Percentiles rank a stretch among this genome's conserved stretches.
phyloP scores from a whole-genome alignment of 1,140 invertebrate genomes.

The Aphidius ervi region DNA sequence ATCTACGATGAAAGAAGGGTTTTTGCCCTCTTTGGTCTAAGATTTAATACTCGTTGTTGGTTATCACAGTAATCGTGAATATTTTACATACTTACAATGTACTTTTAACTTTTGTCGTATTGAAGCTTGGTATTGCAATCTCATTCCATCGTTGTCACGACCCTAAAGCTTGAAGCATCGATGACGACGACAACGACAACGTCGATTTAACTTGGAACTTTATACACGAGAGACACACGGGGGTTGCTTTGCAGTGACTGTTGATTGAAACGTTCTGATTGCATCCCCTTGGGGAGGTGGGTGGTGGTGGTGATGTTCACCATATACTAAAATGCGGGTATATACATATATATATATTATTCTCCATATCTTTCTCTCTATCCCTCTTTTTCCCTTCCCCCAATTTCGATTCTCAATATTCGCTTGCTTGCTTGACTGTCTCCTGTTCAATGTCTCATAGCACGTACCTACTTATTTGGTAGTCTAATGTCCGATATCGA shows the following conservation, averaged over 20 bases:
- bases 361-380: slow-evolving; percentile 19
- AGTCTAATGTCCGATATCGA: slow-evolving; percentile 49
- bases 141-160: slow-evolving; percentile 4
- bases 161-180: slow-evolving; percentile 11
- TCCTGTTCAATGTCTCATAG: slow-evolving; percentile 14
- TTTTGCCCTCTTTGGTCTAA: slow-evolving; percentile 44
- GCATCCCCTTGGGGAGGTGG: slow-evolving; percentile 43
- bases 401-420: slow-evolving; percentile 3
- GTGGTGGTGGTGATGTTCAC: slow-evolving; percentile 24
- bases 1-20: slow-evolving; percentile 33
- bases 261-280: slow-evolving; percentile 56
- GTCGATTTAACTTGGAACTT: slow-evolving; percentile 24
- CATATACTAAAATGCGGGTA: slow-evolving; percentile 39
- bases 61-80: slow-evolving; percentile 49
- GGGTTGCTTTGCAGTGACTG: slow-evolving; percentile 37
- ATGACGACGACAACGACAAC: slow-evolving; percentile 20
- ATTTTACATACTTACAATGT: neutral
- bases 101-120: neutral
- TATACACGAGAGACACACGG: slow-evolving; percentile 15
- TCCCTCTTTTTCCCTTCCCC: slow-evolving; percentile 1
- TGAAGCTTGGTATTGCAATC: slow-evolving; percentile 1
- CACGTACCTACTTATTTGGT: slow-evolving; percentile 53
- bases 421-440: slow-evolving; percentile 4
- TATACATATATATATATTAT: slow-evolving; percentile 28
- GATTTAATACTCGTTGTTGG: slow-evolving; percentile 51